Evolutionary conservation across 2,888 invertebrate genomes (phyloP).

Genomic region (Nebria salina): DNA sequence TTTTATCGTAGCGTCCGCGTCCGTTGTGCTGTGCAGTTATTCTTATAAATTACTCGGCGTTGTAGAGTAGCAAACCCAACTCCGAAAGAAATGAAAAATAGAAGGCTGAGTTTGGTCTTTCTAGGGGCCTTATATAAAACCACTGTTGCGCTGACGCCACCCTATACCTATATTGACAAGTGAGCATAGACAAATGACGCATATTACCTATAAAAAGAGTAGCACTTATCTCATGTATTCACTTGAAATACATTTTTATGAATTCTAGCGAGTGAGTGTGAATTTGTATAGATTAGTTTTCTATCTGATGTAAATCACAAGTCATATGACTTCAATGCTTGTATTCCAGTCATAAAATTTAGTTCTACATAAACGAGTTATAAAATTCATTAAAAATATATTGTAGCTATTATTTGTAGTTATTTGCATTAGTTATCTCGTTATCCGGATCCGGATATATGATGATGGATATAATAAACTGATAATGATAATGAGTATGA

Average conservation of each 20-base stretch:
- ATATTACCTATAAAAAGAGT: not conserved
- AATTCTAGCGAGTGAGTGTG: too few relatives aligned
- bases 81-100: constrained; percentile 38
- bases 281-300: too few relatives aligned
- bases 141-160: constrained; percentile 2
- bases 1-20: constrained; percentile 27
- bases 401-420: not conserved
- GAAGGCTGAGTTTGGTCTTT: constrained; percentile 28
- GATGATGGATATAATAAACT: not conserved
- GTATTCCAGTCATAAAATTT: too few relatives aligned
- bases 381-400: too few relatives aligned
- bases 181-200: constrained; percentile 16
- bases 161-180: constrained; percentile 24
- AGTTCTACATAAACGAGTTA: too few relatives aligned
- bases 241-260: too few relatives aligned
- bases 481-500: not conserved
- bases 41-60: constrained; percentile 40
- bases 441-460: not conserved
- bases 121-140: constrained; percentile 25
- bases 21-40: constrained; percentile 30
- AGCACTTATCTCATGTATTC: too few relatives aligned
- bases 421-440: not conserved
- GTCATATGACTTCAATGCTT: too few relatives aligned
- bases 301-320: too few relatives aligned
- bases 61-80: not conserved